phyloP scores from a whole-genome alignment of 2,888 invertebrate genomes.

The Meliscaeva auricollis region DNA sequence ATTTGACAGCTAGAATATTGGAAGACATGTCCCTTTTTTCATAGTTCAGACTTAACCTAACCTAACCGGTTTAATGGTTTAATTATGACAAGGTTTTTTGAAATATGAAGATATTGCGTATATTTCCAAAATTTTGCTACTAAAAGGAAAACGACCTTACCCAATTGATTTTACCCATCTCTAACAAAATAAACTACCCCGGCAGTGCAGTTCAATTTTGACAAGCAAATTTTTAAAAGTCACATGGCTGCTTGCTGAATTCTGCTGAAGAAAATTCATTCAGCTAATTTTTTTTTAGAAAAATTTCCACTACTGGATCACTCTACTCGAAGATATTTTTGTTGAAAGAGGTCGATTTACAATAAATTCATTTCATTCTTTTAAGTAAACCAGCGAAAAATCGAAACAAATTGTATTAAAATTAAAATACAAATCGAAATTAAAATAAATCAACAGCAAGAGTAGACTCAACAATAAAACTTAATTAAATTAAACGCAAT shows the following conservation, averaged over 20 bases:
- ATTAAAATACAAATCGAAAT: conserved; percentile 15
- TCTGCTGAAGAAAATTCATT: conserved; percentile 68
- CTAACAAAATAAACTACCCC: neutral
- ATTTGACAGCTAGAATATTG: too few relatives aligned
- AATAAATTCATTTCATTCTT: conserved; percentile 49
- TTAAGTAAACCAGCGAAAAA: conserved; percentile 57
- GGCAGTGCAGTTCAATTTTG: conserved; percentile 47
- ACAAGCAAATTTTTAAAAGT: conserved; percentile 41
- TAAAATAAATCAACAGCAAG: conserved; percentile 11
- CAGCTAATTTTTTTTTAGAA: conserved; percentile 40
- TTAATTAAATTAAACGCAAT: conserved; percentile 17
- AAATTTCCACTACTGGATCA: conserved; percentile 31
- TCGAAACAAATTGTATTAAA: conserved; percentile 26
- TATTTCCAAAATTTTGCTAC: too few relatives aligned
- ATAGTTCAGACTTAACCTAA: too few relatives aligned
- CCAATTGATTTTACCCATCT: too few relatives aligned
- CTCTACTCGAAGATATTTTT: conserved; percentile 38
- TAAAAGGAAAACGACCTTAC: too few relatives aligned
- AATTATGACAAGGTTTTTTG: too few relatives aligned
- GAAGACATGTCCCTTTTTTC: too few relatives aligned
- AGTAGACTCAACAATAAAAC: conserved; percentile 35
- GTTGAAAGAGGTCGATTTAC: conserved; percentile 34
- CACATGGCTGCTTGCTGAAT: conserved; percentile 67
- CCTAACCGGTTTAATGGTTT: too few relatives aligned
- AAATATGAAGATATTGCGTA: too few relatives aligned